These are phyloP conservation scores for Notamacropus eugenii DNA, from an alignment of 2,797 vertebrate genomes.

Conservation along the genomic window DNA sequence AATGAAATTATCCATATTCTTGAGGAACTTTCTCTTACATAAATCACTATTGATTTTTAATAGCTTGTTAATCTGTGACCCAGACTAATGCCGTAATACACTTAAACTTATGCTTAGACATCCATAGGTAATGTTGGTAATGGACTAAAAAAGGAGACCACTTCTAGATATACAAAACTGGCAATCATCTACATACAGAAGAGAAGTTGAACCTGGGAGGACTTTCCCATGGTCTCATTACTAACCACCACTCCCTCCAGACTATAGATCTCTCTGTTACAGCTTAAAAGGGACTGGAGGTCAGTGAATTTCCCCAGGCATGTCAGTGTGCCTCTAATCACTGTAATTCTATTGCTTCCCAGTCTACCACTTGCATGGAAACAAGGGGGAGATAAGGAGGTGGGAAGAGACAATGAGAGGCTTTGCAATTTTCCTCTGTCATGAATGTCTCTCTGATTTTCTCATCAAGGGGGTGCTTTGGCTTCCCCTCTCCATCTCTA, in stretches of 20 bases:
- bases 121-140: neutral
- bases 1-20: neutral
- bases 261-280: neutral
- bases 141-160: neutral
- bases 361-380: neutral
- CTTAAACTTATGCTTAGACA: neutral
- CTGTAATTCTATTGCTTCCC: neutral
- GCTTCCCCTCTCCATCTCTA: neutral
- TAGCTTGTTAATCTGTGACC: neutral
- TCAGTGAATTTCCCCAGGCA: conserved; percentile 3
- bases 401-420: neutral
- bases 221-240: neutral
- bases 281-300: neutral
- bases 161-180: neutral
- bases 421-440: neutral
- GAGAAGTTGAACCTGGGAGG: neutral
- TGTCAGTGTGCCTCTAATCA: conserved; percentile 1
- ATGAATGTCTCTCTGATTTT: neutral
- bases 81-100: neutral
- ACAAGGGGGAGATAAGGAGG: neutral
- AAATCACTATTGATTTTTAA: neutral
- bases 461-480: neutral
- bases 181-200: neutral
- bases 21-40: neutral
- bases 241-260: neutral